Conservation (phyloP, 2,888 invertebrate species). For the Chloroclystis v-ata region DNA sequence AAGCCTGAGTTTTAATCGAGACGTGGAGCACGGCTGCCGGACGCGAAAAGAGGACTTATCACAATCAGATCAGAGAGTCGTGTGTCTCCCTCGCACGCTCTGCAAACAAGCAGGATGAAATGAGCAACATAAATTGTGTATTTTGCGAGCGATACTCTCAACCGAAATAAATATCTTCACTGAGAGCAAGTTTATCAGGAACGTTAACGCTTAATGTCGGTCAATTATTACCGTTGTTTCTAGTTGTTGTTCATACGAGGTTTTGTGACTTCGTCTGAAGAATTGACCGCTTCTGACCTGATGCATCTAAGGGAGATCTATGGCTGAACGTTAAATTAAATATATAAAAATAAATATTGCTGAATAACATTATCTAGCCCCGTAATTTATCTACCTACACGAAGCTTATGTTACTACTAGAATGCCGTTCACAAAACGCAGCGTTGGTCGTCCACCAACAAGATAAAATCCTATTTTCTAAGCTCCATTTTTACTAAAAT, state of each 20-base stretch:
- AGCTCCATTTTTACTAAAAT: too few relatives aligned
- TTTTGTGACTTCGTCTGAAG: too few relatives aligned
- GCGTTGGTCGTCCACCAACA: too few relatives aligned
- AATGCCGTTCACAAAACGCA: too few relatives aligned
- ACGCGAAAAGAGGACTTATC: conserved; percentile 35
- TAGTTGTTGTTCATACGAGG: not conserved
- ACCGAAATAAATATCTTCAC: conserved; percentile 12
- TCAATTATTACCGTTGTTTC: not conserved
- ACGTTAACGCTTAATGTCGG: not conserved
- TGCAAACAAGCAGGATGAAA: conserved; percentile 31
- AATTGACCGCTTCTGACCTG: too few relatives aligned
- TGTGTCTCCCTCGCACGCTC: conserved; percentile 34
- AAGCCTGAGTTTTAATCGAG: conserved; percentile 39
- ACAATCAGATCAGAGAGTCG: conserved; percentile 47
- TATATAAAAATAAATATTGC: too few relatives aligned
- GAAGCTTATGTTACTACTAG: too few relatives aligned
- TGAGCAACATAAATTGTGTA: conserved; percentile 14
- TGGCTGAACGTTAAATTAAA: too few relatives aligned
- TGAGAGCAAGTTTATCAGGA: conserved; percentile 9
- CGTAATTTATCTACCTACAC: too few relatives aligned
- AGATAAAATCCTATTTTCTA: too few relatives aligned
- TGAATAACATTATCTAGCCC: too few relatives aligned
- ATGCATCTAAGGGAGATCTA: too few relatives aligned
- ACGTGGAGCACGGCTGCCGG: conserved; percentile 33
- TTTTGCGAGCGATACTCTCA: conserved; percentile 14